phyloP scores from a whole-genome alignment of 2,113 vertebrate genomes.

The Mustelus asterias region DNA sequence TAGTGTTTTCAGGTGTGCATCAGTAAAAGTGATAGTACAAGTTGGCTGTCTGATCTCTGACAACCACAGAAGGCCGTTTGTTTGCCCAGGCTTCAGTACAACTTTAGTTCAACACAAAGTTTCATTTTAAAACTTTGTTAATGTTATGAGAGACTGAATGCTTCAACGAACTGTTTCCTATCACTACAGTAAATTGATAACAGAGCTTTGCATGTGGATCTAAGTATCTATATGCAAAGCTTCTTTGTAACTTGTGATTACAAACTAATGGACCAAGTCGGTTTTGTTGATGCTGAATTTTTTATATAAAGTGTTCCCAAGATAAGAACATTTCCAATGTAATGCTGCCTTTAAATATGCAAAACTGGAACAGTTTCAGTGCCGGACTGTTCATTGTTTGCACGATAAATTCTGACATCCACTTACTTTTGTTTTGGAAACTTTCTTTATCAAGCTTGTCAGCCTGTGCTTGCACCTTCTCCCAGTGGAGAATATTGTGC shows the following conservation, averaged over 20 bases:
- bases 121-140: background rate
- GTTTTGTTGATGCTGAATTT: background rate
- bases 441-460: background rate
- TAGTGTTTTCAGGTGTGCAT: background rate
- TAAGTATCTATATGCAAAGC: background rate
- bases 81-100: background rate
- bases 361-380: background rate
- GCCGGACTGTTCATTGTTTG: background rate
- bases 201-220: background rate
- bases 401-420: background rate
- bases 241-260: too few relatives aligned
- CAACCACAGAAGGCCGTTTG: background rate
- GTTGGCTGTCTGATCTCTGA: background rate
- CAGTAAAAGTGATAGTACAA: background rate
- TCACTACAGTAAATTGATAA: background rate
- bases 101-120: background rate
- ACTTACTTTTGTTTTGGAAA: background rate
- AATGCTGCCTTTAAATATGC: background rate
- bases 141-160: background rate
- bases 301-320: background rate
- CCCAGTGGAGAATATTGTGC: background rate
- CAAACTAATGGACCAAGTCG: too few relatives aligned
- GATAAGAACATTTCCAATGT: background rate
- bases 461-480: background rate
- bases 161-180: background rate